Base-by-base conservation (phyloP, 2,113 vertebrate species). In the Myotis lucifugus region DNA sequence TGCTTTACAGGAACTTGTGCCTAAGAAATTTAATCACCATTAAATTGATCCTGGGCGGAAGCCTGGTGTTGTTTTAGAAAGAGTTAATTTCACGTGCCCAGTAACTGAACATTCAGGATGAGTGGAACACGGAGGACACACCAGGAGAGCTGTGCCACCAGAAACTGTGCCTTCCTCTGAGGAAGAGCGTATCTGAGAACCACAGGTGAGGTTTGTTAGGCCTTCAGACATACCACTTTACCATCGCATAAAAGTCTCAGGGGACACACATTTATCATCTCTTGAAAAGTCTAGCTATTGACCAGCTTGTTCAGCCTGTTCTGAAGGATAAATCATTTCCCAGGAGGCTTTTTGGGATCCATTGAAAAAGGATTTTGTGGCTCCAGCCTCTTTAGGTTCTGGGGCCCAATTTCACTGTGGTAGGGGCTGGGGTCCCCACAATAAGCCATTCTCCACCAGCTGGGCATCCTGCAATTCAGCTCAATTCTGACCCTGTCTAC, bases 11-110 rank as follows among this genome's bases (percentile, higher is more conserved):
- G 37, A 54, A 32, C 34, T 76, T 7, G 6, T 54, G 76, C 84
- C 67, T 25, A 50, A 77, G 90, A 77, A 50, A 79, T 84, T 83
- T 87, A 94, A 94, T 56, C 10, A 54, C n/a, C 56, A 8, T 86
- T n/a, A 76, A 56, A n/a, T 21, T 17, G 84, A 59, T 32, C 56
- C 77, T 29, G 50, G 74, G 17, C 40, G 72, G 82, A 85, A 73
- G 90, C 88, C 76, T 94, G 50, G 50, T 34, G 13, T 77, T 95
- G 64, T 91, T 72, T 59, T 40, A 91, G 74, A 73, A 82, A 74
- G 73, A 87, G 29, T 46, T 27, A 23, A 21, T 85, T 92, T 88
- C 52, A 8, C 72, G 66, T 52, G 34, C 37, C 48, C 23, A 40
- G 27, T 10, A 50, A 56, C 70, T 40, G n/a, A 83, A 23, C 40